Base-by-base conservation (phyloP, 2,797 vertebrate species). In the Coranthus polyacanthus region DNA sequence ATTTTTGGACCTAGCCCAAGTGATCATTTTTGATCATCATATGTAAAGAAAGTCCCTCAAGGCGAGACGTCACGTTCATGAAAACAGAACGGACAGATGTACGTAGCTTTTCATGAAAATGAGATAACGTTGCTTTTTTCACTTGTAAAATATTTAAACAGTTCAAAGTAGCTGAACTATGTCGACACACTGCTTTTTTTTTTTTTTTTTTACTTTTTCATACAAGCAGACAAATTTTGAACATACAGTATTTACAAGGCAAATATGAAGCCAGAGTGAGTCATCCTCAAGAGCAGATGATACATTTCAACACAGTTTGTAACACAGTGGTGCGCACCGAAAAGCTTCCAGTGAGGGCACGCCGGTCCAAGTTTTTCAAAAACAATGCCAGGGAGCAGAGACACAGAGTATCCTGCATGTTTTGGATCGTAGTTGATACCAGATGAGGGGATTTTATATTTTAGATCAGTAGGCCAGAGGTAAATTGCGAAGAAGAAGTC, bases 361-460 rank as follows among this genome's bases (percentile, higher is more conserved):
- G 79, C 57, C 56, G 44, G 26, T 74, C 53, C 41, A 77, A 72
- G 66, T 69, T 47, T 81, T 72, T 72, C 54, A 6, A 70, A 64
- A 66, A 18, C 41, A 18, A 16, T 47, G 66, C 57, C 75, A 71
- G 50, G 43, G 51, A 56, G 29, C 71, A 66, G 38, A 52, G 55
- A 38, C 53, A 36, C 12, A 68, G 60, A 13, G 22, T 38, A 53
- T 62, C 54, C 38, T 24, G 10, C 22, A 5, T 63, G 53, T 71
- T 82, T 64, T 56, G 50, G 51, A 59, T 21, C 5, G 11, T 50
- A 58, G 47, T 38, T 66, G 49, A 63, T 65, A 70, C 45, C 86
- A 82, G 72, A 85, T 69, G 54, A 70, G 44, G 58, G n/a, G n/a
- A n/a, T n/a, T n/a, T n/a, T n/a, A n/a, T n/a, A 43, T 70, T 68